Conservation (phyloP, 1,140 invertebrate genomes). For the Eurosta solidaginis region DNA sequence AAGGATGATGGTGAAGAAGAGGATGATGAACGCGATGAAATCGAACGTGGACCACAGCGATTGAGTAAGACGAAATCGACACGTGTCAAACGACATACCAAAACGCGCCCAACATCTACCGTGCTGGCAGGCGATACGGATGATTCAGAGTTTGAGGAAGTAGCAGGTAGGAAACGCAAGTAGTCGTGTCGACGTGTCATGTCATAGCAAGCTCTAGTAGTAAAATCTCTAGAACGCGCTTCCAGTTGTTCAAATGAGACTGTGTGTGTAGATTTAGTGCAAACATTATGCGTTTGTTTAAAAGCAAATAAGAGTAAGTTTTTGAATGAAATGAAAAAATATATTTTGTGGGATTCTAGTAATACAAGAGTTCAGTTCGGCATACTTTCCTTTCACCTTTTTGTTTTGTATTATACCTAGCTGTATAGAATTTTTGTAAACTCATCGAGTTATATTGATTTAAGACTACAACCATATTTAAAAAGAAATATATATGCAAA, state of each 20-base stretch:
- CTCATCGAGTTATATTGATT: no score
- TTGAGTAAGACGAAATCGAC: constrained; percentile 56
- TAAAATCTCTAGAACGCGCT: constrained; percentile 20
- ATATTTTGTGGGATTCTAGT: no score
- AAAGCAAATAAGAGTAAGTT: no score
- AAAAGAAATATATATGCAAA: no score
- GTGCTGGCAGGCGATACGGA: constrained; percentile 61
- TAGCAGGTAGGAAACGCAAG: constrained; percentile 63
- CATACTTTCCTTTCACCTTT: no score
- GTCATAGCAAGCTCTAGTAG: not conserved
- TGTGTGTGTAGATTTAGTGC: constrained; percentile 23
- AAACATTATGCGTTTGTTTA: not conserved
- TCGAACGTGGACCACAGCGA: constrained; percentile 37
- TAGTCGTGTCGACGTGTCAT: constrained; percentile 37
- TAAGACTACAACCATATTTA: no score
- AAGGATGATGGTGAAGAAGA: constrained; percentile 37
- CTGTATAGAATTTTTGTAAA: no score
- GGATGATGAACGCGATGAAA: constrained; percentile 24
- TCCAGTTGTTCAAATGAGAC: constrained; percentile 28
- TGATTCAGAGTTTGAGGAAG: constrained; percentile 70
- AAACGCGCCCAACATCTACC: constrained; percentile 50
- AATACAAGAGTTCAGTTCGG: no score
- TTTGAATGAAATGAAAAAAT: no score
- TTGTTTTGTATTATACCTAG: no score
- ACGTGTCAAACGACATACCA: constrained; percentile 50